A percentile compares a stretch with the other conserved stretches of the same genome.
Evolutionary conservation across 2,797 vertebrate species (phyloP).

Genomic region (Sylvia borin): DNA sequence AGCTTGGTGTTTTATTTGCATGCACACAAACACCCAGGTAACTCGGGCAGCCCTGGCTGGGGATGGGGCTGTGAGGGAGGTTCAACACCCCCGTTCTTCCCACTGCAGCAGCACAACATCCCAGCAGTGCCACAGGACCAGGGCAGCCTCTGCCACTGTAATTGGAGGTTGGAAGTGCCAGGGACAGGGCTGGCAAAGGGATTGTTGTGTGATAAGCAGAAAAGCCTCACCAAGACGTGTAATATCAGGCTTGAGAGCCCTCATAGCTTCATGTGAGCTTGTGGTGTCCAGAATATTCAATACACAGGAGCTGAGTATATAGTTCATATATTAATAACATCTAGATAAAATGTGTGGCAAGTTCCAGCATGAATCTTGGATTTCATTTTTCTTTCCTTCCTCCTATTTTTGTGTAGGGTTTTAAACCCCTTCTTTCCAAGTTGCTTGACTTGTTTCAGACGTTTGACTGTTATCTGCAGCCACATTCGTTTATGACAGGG

Average conservation of each 20-base stretch:
- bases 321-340: neutral
- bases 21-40: rapidly evolving
- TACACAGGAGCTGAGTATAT: neutral
- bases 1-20: neutral
- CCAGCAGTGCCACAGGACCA: neutral
- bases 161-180: neutral
- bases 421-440: neutral
- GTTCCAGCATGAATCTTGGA: neutral
- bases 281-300: neutral
- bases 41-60: neutral
- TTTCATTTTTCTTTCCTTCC: neutral
- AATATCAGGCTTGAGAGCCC: neutral
- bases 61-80: neutral
- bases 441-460: neutral
- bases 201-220: neutral
- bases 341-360: neutral
- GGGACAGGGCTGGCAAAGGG: neutral
- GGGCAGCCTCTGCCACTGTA: neutral
- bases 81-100: neutral
- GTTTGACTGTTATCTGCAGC: neutral
- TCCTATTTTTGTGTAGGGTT: neutral
- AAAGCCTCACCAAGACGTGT: neutral
- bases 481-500: neutral
- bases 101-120: neutral
- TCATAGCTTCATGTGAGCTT: neutral